phyloP scores from a whole-genome alignment of 2,888 invertebrate species.

The Adelognathus sp. region DNA sequence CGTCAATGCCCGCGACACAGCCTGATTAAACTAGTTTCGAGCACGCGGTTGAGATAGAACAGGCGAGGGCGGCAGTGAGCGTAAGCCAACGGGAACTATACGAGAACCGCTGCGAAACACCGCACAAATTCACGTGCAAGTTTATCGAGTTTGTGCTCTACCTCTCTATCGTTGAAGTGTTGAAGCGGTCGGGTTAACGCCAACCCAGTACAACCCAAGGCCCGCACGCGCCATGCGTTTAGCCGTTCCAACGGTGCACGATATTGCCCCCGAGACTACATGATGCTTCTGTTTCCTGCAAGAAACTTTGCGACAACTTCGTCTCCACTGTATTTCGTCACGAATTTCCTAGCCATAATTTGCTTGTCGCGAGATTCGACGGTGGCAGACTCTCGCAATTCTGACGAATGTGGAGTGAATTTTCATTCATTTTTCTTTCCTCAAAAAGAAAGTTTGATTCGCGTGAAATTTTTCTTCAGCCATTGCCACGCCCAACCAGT shows the following conservation, averaged over 20 bases:
- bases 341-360: neutral
- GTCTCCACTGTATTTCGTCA: neutral
- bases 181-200: conserved; percentile 31
- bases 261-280: neutral
- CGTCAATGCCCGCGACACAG: conserved; percentile 31
- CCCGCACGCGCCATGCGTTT: neutral
- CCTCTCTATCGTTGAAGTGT: conserved; percentile 25
- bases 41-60: conserved; percentile 27
- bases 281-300: neutral
- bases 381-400: neutral
- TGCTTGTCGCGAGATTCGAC: neutral
- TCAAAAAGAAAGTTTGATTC: too few relatives aligned
- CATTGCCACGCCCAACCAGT: too few relatives aligned
- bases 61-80: neutral
- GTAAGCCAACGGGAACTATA: conserved; percentile 29
- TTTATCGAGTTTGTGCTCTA: conserved; percentile 35
- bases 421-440: too few relatives aligned
- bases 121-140: conserved; percentile 56
- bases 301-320: neutral
- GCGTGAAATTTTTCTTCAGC: too few relatives aligned
- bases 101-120: conserved; percentile 41
- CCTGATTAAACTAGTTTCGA: conserved; percentile 67
- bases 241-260: neutral
- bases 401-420: neutral
- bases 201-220: neutral